Evolutionary conservation across 1,140 invertebrate species (phyloP).

Genomic region (Pseudachorutes palmiensis): DNA sequence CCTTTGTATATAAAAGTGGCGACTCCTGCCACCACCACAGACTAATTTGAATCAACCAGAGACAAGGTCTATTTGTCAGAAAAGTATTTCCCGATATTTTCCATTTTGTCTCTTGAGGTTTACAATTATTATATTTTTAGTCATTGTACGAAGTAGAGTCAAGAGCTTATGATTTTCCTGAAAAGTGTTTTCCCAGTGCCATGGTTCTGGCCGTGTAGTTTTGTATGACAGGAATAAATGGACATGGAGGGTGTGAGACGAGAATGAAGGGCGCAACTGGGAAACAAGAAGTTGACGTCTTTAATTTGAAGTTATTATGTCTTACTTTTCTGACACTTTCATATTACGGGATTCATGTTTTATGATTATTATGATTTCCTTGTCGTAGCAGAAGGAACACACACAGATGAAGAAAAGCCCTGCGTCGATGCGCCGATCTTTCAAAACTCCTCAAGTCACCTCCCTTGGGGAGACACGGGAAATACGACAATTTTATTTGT

Average conservation of each 20-base stretch:
- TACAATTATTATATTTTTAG: background rate
- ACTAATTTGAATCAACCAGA: slow-evolving; percentile 24
- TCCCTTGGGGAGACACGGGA: background rate
- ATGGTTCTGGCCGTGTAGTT: too few species aligned
- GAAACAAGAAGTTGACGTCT: background rate
- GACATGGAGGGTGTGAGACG: too few species aligned
- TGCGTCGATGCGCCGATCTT: background rate
- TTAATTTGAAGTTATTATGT: slow-evolving; percentile 14
- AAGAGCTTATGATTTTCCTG: too few species aligned
- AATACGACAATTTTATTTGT: too few species aligned
- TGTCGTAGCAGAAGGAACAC: background rate
- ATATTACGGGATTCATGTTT: background rate
- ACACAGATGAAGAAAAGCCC: background rate
- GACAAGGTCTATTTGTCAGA: slow-evolving; percentile 10
- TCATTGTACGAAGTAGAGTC: background rate
- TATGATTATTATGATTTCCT: background rate
- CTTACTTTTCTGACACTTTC: slow-evolving; percentile 2
- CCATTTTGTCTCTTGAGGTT: too few species aligned
- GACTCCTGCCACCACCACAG: background rate
- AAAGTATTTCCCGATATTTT: background rate
- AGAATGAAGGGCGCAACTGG: slow-evolving; percentile 5
- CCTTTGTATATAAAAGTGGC: slow-evolving; percentile 3
- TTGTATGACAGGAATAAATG: too few species aligned
- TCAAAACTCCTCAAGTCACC: background rate
- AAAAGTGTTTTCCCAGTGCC: too few species aligned